Conservation (phyloP, 1,140 invertebrate species). For the Coelopa frigida region DNA sequence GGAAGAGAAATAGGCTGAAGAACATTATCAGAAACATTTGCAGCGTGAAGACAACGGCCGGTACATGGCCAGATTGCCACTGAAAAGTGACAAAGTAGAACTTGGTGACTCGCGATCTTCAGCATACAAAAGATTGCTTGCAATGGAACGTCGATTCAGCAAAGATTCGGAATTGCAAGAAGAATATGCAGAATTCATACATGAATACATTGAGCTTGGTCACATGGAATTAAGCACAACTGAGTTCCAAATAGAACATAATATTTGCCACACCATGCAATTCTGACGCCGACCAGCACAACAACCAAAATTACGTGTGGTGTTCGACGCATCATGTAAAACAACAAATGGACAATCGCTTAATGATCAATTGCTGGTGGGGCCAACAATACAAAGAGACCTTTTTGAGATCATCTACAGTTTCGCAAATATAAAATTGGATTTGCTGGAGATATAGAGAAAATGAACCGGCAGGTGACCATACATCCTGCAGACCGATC, state of each 20-base stretch:
- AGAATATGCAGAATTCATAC: constrained; percentile 7
- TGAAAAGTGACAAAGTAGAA: no score
- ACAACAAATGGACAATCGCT: constrained; percentile 31
- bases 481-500: background rate
- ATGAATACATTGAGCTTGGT: background rate
- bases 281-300: background rate
- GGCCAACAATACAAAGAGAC: constrained; percentile 31
- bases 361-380: constrained; percentile 33
- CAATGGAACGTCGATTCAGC: constrained; percentile 6
- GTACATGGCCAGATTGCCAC: no score
- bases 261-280: constrained; percentile 5
- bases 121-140: background rate
- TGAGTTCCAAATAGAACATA: background rate
- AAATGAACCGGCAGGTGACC: constrained; percentile 38
- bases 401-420: constrained; percentile 33
- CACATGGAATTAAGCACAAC: constrained; percentile 2
- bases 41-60: no score
- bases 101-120: constrained; percentile 1
- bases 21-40: no score
- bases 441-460: constrained; percentile 26
- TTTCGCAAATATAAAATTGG: constrained; percentile 28
- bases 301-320: constrained; percentile 14
- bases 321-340: constrained; percentile 42
- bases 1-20: no score
- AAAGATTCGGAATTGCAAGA: background rate